A percentile compares a stretch with the other conserved stretches of the same genome.
Evolutionary conservation across 37 sponge, comb jelly and placozoan species (phyloP).

Genomic region (Haliclona indistincta): DNA sequence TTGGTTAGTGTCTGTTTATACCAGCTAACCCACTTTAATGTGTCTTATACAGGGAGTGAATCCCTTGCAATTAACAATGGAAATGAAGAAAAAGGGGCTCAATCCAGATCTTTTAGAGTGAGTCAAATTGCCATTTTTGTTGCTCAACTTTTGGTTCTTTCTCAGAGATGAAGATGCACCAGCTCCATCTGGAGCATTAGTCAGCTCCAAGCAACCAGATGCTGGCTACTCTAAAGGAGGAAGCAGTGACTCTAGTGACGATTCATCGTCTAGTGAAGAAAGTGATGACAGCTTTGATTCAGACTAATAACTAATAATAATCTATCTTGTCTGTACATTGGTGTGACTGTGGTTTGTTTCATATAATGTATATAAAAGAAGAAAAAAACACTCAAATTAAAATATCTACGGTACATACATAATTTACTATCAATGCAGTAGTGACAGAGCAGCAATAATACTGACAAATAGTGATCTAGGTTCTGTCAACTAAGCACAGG

Average conservation of each 20-base stretch:
- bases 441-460: conserved; percentile 1
- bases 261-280: conserved; percentile 19
- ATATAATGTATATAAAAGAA: not conserved
- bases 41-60: conserved; percentile 73
- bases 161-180: conserved; percentile 65
- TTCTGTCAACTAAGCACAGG: conserved; percentile 59
- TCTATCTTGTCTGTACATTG: not conserved
- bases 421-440: too few species aligned
- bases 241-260: not conserved
- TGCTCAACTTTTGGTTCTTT: not conserved
- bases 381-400: not conserved
- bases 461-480: not conserved
- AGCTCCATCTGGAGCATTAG: conserved; percentile 18
- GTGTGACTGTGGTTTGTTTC: not conserved
- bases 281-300: conserved; percentile 51
- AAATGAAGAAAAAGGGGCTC: conserved; percentile 82
- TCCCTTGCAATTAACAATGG: conserved; percentile 67
- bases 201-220: not conserved
- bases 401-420: too few species aligned
- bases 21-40: not conserved
- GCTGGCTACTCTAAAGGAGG: too few species aligned
- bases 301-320: conserved; percentile 27
- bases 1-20: conserved; percentile 41
- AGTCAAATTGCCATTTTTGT: not conserved
- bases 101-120: conserved; percentile 82